Evolutionary conservation across 1,140 invertebrate species (phyloP), one percentile per base, ranked within the genome.

Genomic region (Megalopta genalis): DNA sequence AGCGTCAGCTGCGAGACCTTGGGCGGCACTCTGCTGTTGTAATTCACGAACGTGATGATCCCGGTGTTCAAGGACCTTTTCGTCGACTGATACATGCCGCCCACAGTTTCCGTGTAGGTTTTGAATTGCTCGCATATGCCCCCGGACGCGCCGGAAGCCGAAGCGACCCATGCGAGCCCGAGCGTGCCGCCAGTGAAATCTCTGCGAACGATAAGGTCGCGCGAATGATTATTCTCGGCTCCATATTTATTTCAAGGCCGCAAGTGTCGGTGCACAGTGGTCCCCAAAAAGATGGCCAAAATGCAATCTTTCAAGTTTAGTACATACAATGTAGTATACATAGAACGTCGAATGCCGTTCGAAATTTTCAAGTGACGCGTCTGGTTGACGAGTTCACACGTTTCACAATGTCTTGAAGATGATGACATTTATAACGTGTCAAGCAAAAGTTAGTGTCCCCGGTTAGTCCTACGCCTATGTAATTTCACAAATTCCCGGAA

Each of bases 111-210:
- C 9, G 98, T 99, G 93, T 99, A 99, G 2, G 97, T 97, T 93
- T 99, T 99, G 93, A 98, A 98, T 91, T 98, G 98, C 93, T 99
- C 99, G 94, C 99, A 99, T 86, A 99, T 99, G 60, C 99, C 99
- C 54, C 99, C 99, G 23, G 98, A 99, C 9, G 98, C 98, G 54
- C 98, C 99, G 83, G 96, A 97, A 4, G 98, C 98, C 62, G 97
- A 98, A 46, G 98, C 99, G 46, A 99, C 99, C 99, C 99, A 99
- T 10, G 99, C 99, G 49, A 99, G 93, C 18, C 99, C 98, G 83
- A 99, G 93, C 21, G 98, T 99, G 62, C 98, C 98, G 21, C 98
- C 98, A 42, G 97, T 98, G 91, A 99, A 99, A 93, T 99, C 98
- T 87, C 97, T 95, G 89, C 71, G 76, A 86, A 85, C 77, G 82